Conservation (phyloP, 2,888 invertebrate species). For the Ophion costatus region DNA sequence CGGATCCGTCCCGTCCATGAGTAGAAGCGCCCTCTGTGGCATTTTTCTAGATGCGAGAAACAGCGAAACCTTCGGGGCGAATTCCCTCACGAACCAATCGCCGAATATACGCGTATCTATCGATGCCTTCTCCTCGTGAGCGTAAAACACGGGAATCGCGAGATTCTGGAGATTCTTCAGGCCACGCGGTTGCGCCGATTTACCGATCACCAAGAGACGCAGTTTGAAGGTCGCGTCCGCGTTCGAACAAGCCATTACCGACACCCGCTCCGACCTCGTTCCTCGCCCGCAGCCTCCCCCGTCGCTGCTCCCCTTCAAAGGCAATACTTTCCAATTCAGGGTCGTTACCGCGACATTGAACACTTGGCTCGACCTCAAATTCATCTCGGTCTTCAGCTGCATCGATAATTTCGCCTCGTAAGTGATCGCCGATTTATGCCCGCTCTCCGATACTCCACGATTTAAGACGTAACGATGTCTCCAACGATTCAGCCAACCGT, state of each 20-base stretch:
- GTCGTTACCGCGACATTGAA: conserved; percentile 25
- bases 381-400: conserved; percentile 2
- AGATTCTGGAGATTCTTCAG: not conserved
- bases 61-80: not conserved
- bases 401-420: not conserved
- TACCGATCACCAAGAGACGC: conserved; percentile 11
- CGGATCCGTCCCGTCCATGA: not conserved
- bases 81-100: conserved; percentile 21
- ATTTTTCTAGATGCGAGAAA: no score
- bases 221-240: conserved; percentile 13
- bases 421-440: no score
- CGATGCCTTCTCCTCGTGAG: conserved; percentile 1
- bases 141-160: conserved; percentile 16
- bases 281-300: not conserved
- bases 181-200: no score
- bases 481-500: no score
- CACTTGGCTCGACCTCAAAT: conserved; percentile 23
- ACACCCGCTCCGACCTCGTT: conserved; percentile 11
- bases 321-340: not conserved
- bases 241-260: conserved; percentile 19
- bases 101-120: conserved; percentile 20
- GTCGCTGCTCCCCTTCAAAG: not conserved
- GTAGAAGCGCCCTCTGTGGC: no score
- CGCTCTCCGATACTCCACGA: no score
- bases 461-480: no score